phyloP scores from a whole-genome alignment of 2,888 invertebrate species.

The Dynastes maya region DNA sequence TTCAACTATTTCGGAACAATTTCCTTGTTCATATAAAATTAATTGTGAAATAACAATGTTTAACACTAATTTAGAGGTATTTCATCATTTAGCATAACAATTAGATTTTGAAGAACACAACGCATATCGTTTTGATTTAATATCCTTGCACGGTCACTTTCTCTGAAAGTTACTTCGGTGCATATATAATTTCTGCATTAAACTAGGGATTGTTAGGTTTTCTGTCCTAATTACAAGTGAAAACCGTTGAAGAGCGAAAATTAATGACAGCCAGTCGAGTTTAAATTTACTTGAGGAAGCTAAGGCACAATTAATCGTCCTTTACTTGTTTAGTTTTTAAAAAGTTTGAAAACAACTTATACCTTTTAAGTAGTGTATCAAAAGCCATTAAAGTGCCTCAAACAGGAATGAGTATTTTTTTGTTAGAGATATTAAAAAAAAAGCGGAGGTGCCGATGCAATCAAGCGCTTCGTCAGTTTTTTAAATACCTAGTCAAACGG shows the following conservation, averaged over 20 bases:
- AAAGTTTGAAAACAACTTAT: background rate
- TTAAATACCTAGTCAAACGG: constrained; percentile 48
- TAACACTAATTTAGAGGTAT: too few relatives aligned
- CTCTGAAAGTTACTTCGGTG: too few relatives aligned
- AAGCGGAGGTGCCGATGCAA: constrained; percentile 22
- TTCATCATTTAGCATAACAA: too few relatives aligned
- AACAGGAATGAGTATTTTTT: constrained; percentile 15
- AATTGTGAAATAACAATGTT: too few relatives aligned
- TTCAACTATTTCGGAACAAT: too few relatives aligned
- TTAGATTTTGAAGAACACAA: too few relatives aligned
- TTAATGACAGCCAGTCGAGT: background rate
- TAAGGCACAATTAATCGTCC: constrained; percentile 8
- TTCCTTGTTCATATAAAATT: too few relatives aligned
- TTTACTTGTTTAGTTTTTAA: constrained; percentile 26
- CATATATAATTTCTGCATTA: too few relatives aligned
- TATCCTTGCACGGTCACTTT: too few relatives aligned
- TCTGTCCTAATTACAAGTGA: background rate
- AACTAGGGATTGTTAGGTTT: background rate
- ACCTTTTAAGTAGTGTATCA: background rate
- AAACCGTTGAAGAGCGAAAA: background rate
- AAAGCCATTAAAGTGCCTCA: background rate
- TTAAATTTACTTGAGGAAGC: background rate
- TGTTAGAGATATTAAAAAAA: constrained; percentile 7
- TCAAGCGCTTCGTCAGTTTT: constrained; percentile 48
- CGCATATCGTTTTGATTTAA: too few relatives aligned